Percentiles rank a stretch among this genome's conserved stretches.
Conservation (phyloP, 2,113 vertebrate species). For the Lophius piscatorius region DNA sequence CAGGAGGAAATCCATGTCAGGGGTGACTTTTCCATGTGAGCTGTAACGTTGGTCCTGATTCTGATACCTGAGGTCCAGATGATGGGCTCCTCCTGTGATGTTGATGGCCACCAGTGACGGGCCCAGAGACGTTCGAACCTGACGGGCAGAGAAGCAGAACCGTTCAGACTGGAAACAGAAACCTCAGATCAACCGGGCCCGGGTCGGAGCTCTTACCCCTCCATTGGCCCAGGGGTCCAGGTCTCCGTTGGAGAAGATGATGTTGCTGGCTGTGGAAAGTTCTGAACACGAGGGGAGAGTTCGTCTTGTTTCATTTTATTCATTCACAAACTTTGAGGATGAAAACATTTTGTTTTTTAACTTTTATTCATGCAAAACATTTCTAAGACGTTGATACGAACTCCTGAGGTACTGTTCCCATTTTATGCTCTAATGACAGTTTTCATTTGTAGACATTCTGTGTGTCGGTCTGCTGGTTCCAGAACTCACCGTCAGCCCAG, state of each 20-base stretch:
- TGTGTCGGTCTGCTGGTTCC: neutral
- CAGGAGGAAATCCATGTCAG: accelerated
- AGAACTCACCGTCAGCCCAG: slow-evolving; percentile 83
- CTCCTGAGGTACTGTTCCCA: too few relatives aligned
- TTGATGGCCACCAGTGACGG: slow-evolving; percentile 82
- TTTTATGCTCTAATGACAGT: too few relatives aligned
- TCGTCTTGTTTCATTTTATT: too few relatives aligned
- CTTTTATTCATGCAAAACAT: too few relatives aligned
- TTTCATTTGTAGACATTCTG: neutral
- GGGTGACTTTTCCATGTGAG: neutral
- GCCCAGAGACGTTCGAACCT: slow-evolving; percentile 86
- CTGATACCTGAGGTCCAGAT: slow-evolving; percentile 89
- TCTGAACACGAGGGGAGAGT: slow-evolving; percentile 70
- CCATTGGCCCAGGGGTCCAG: slow-evolving; percentile 95
- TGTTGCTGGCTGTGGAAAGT: slow-evolving; percentile 87
- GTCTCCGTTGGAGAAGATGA: slow-evolving; percentile 95
- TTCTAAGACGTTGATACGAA: too few relatives aligned
- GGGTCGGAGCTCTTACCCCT: slow-evolving; percentile 80
- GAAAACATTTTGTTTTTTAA: too few relatives aligned
- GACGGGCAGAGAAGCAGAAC: neutral
- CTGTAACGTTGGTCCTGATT: neutral
- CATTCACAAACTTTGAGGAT: too few relatives aligned
- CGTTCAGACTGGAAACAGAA: too few relatives aligned
- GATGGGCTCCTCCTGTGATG: slow-evolving; percentile 87
- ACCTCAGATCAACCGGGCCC: neutral